Conservation (phyloP, 2,888 invertebrate genomes). For the Drosophila borborema region DNA sequence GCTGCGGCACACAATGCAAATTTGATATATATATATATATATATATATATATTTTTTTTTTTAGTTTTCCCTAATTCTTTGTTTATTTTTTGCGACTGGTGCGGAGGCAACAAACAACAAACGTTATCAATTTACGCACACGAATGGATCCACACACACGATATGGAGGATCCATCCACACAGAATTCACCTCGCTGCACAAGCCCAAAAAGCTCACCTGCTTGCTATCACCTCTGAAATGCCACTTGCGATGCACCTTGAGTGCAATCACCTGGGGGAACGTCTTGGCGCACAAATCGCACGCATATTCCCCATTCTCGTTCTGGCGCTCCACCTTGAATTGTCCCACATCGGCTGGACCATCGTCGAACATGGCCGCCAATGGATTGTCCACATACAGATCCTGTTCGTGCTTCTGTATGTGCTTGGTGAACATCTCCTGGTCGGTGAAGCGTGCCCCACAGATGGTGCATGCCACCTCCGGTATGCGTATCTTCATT, state of each 20-base stretch:
- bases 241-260: constrained; percentile 86
- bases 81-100: constrained; percentile 82
- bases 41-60: background rate
- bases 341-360: constrained; percentile 84
- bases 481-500: constrained; percentile 81
- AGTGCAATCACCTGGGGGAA: constrained; percentile 85
- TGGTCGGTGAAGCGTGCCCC: constrained; percentile 84
- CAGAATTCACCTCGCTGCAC: constrained; percentile 81
- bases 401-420: constrained; percentile 84
- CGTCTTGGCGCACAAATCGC: constrained; percentile 85
- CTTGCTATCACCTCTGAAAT: constrained; percentile 86
- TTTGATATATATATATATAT: background rate
- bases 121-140: constrained; percentile 12
- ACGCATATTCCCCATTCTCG: constrained; percentile 85
- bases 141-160: constrained; percentile 11
- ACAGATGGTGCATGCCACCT: constrained; percentile 84
- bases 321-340: constrained; percentile 83
- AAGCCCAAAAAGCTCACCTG: constrained; percentile 85
- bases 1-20: background rate
- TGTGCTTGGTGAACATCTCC: constrained; percentile 84
- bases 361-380: constrained; percentile 85
- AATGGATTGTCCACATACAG: constrained; percentile 84
- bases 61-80: background rate
- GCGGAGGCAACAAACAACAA: constrained; percentile 77
- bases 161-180: constrained; percentile 20